phyloP scores from a whole-genome alignment of 2,113 vertebrate species.

The Artemisiospiza belli region DNA sequence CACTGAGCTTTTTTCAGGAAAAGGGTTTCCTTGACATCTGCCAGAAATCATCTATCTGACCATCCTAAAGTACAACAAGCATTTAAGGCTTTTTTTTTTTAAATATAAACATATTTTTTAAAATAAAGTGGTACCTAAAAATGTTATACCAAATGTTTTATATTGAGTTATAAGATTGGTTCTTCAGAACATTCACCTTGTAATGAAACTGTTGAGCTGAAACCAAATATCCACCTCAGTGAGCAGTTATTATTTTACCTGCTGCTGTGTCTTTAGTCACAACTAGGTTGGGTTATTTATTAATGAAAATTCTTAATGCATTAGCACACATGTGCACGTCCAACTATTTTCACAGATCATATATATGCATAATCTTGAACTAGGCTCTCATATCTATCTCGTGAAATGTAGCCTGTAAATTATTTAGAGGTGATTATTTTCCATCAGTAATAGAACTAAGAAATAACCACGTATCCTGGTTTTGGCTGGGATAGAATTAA shows the following conservation, averaged over 20 bases:
- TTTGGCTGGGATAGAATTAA: neutral
- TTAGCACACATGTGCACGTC: neutral
- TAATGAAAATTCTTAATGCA: constrained; percentile 13
- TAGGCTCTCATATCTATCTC: neutral
- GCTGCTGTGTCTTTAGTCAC: neutral
- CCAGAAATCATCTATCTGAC: neutral
- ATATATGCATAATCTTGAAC: neutral
- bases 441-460: neutral
- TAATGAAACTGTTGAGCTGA: neutral
- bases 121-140: neutral
- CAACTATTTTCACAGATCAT: neutral
- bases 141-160: neutral
- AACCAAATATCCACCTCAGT: neutral
- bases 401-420: neutral
- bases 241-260: neutral
- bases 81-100: neutral
- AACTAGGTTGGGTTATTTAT: neutral
- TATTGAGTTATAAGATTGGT: neutral
- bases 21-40: neutral
- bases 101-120: neutral
- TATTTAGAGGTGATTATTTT: neutral
- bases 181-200: neutral
- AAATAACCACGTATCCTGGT: neutral
- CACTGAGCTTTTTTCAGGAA: neutral
- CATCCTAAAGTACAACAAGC: neutral